These are phyloP conservation scores for Acropora yongei DNA, from an alignment of 64 coral and sea anemone species.

Conservation along the genomic window DNA sequence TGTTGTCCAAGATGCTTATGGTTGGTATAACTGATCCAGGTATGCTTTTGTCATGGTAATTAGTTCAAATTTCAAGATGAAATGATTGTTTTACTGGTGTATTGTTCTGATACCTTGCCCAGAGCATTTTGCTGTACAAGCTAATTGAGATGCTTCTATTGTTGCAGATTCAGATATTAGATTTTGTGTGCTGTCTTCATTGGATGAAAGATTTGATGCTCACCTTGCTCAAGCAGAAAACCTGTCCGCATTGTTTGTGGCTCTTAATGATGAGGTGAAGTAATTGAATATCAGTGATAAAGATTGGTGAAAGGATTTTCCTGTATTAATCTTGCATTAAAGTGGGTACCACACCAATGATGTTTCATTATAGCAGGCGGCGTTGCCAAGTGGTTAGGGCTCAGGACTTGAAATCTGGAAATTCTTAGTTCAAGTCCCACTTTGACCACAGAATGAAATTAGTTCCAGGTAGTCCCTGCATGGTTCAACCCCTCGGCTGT, in stretches of 20 bases:
- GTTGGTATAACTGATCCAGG: slow-evolving; percentile 99
- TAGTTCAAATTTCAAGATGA: not conserved
- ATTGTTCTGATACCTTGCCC: too few relatives aligned
- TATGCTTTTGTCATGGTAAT: not conserved
- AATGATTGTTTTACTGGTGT: not conserved
- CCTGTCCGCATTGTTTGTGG: slow-evolving; percentile 92
- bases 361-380: too few relatives aligned
- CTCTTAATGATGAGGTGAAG: slow-evolving; percentile 94
- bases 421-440: too few relatives aligned
- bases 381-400: too few relatives aligned
- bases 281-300: not conserved
- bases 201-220: slow-evolving; percentile 99
- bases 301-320: too few relatives aligned
- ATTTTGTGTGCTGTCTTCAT: slow-evolving; percentile 90
- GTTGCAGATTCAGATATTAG: slow-evolving; percentile 91
- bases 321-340: too few relatives aligned
- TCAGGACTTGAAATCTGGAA: too few relatives aligned
- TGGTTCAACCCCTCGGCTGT: too few relatives aligned
- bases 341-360: too few relatives aligned
- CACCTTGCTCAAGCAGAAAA: slow-evolving; percentile 97
- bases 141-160: not conserved
- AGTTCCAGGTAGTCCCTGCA: too few relatives aligned
- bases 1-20: slow-evolving; percentile 93
- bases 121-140: too few relatives aligned
- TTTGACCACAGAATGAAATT: too few relatives aligned